phyloP scores from a whole-genome alignment of 2,888 invertebrate species.

The Caenorhabditis imperialis region DNA sequence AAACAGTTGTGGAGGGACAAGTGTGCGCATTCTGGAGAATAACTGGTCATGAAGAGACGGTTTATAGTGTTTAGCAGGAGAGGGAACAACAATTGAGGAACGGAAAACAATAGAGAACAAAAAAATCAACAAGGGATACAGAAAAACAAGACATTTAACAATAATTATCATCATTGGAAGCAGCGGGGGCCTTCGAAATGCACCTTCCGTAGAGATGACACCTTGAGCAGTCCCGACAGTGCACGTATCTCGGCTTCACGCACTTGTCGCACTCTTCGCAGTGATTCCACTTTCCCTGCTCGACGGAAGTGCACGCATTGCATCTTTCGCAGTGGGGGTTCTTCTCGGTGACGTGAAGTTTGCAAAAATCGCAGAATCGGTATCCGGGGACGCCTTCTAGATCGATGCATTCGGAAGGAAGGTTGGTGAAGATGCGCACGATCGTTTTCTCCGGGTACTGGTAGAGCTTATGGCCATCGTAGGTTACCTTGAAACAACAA shows the following conservation, averaged over 20 bases:
- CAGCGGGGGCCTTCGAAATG: conserved; percentile 12
- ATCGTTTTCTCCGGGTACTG: conserved; percentile 62
- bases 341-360: conserved; percentile 62
- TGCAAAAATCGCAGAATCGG: conserved; percentile 69
- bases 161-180: conserved; percentile 27
- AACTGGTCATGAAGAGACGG: conserved; percentile 28
- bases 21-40: conserved; percentile 27
- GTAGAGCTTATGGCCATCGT: conserved; percentile 71
- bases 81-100: conserved; percentile 7
- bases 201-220: conserved; percentile 69
- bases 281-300: conserved; percentile 61
- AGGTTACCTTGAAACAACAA: conserved; percentile 62
- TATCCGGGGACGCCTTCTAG: conserved; percentile 64
- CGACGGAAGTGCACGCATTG: conserved; percentile 66
- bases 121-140: background rate
- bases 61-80: conserved; percentile 33
- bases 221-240: conserved; percentile 65
- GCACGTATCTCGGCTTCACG: conserved; percentile 69
- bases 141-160: conserved; percentile 18
- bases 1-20: conserved; percentile 35
- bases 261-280: conserved; percentile 70
- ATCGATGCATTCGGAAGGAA: conserved; percentile 59
- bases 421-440: conserved; percentile 73
- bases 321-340: conserved; percentile 73
- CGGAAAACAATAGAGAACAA: background rate